Base-by-base conservation (phyloP, 2,888 invertebrate species). In the Melitaea athalia region DNA sequence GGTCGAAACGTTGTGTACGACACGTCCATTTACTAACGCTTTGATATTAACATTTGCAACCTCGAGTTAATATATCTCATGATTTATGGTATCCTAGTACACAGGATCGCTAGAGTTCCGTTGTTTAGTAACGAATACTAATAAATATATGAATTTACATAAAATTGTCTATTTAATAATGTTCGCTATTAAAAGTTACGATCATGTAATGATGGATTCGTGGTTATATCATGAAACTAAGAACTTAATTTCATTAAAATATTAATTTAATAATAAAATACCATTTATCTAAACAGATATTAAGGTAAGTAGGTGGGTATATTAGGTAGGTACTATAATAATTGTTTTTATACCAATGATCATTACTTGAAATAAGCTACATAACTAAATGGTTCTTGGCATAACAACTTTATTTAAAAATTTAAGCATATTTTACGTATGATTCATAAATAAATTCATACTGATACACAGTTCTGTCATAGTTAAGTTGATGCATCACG, bases 21-120 rank as follows among this genome's bases (percentile, higher is more conserved):
- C 68, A 66, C 68, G 66, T 66, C 63, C 50, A 66, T 70, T n/a
- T 69, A 67, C 81, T 79, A 81, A 83, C 81, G 78, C 76, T 81
- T 76, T 77, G 73, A 74, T 78, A 83, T 80, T 82, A 85, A 82
- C 84, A 85, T 82, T 79, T 80, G 79, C 79, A 81, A 83, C 81
- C 82, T 74, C 76, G 65, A 74, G 75, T 76, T 68, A 76, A 72
- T 74, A 72, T 69, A 69, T 67, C 61, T 65, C 67, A 64, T 68
- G 62, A 68, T 67, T 70, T 72, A 70, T 70, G 59, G 43, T 60
- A 62, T 49, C 57, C 52, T 53, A 50, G 43, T 68, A 68, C 55
- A 64, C 59, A 67, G 64, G 45, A 49, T 55, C 47, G 47, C 57
- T 52, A 15, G 49, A 53, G 17, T 33, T 62, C 49, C 49, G 53